Conservation (phyloP, 2,797 vertebrate species). For the Paedocypris micromegethes region DNA sequence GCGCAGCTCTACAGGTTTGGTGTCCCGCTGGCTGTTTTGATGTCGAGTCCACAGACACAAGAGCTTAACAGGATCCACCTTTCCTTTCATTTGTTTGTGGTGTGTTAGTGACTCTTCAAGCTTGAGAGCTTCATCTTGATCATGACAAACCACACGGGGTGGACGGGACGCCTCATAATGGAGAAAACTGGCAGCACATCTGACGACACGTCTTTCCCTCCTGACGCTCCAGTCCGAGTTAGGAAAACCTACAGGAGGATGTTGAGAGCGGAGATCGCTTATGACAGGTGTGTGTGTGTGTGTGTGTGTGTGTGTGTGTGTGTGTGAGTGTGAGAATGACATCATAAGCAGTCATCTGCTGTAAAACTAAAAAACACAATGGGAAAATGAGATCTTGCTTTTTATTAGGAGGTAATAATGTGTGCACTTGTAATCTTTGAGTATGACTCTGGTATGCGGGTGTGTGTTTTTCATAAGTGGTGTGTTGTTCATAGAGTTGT, state of each 20-base stretch:
- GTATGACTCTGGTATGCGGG: too few species aligned
- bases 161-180: constrained; percentile 26
- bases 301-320: too few species aligned
- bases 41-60: constrained; percentile 10
- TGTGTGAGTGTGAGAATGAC: constrained; percentile 1
- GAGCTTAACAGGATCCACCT: constrained; percentile 30
- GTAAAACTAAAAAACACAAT: too few species aligned
- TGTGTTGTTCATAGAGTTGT: too few species aligned
- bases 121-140: constrained; percentile 56
- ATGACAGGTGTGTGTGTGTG: constrained; percentile 55
- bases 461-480: too few species aligned
- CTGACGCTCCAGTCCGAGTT: constrained; percentile 45
- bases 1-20: too few species aligned
- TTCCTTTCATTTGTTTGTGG: constrained; percentile 55
- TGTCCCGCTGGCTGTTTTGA: constrained; percentile 2
- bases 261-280: constrained; percentile 47
- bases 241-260: constrained; percentile 46
- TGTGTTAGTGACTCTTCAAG: constrained; percentile 49
- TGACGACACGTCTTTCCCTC: constrained; percentile 50
- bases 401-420: too few species aligned
- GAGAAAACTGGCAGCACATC: constrained; percentile 69
- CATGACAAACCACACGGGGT: constrained; percentile 44
- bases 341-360: constrained; percentile 22
- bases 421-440: too few species aligned
- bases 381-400: too few species aligned